These are phyloP conservation scores for Gyps fulvus DNA, from an alignment of 2,113 vertebrate genomes.

Conservation along the genomic window DNA sequence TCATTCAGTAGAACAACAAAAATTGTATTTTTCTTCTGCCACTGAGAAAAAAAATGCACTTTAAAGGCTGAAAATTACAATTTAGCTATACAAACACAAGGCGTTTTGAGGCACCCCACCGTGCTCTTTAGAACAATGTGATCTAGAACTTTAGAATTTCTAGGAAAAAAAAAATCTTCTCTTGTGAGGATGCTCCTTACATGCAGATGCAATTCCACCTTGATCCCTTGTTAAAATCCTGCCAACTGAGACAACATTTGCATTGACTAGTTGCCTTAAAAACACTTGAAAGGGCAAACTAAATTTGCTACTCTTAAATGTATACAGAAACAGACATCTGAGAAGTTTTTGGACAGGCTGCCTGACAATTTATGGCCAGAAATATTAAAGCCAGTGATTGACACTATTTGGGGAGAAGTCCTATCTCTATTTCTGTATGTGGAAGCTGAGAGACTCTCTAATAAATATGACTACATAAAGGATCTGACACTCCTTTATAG, in stretches of 20 bases:
- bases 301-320: not conserved
- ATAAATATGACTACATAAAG: not conserved
- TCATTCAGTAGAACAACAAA: not conserved
- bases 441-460: not conserved
- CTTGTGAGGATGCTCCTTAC: not conserved
- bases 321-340: not conserved
- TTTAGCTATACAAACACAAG: not conserved
- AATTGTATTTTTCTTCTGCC: not conserved
- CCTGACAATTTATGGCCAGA: not conserved
- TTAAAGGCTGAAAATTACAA: not conserved
- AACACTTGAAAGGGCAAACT: not conserved
- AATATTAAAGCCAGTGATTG: not conserved
- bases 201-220: not conserved
- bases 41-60: not conserved
- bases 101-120: not conserved
- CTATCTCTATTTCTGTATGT: not conserved
- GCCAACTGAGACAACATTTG: not conserved
- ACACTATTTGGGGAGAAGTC: not conserved
- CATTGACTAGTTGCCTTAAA: not conserved
- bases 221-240: not conserved
- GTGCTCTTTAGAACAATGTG: not conserved
- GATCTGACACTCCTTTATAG: not conserved
- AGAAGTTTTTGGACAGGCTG: not conserved
- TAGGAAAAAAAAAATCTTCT: not conserved
- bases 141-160: not conserved